Evolutionary conservation across 2,797 vertebrate genomes (phyloP), one percentile per base, ranked within the genome.

Genomic region (Neosilurus hyrtlii): DNA sequence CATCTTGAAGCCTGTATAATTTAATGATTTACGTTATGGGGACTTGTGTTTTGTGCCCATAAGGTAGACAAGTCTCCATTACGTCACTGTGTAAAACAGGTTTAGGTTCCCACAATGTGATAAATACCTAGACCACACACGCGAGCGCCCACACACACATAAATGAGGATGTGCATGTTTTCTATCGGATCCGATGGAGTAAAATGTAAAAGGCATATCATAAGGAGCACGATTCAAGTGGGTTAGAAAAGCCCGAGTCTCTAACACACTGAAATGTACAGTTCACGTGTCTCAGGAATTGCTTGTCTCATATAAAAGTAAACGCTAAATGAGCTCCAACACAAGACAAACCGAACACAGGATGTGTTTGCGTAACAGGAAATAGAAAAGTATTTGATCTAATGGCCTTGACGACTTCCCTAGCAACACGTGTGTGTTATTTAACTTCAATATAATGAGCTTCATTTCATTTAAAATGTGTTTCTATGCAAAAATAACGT

Each of bases 211-310:
- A 81, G 79, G 71, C 78, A 76, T 67, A 20, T 35, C 56, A 54
- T 63, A 49, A 67, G 61, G 61, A 76, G 52, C 30, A 76, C 22
- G 72, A 65, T 66, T 65, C 59, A 65, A 61, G n/a, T 24, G n/a
- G 4, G 59, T 77, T 77, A 62, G 59, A 78, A 63, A 78, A 78
- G 75, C 75, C 75, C 15, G 7, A 61, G 56, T 18, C 63, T 79
- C 59, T 67, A 66, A 54, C 62, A 22, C 24, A 37, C 79, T 8
- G 52, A 80, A 71, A 61, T 80, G 66, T 80, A 80, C 79, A 59
- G 79, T 57, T 80, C 79, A 80, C 7, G 79, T 70, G 79, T 70
- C 79, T 80, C 54, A 49, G 54, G 71, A 81, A 72, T 81, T 70
- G 79, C 79, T 72, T 72, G 80, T 81, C 56, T 81, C 3, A 15